Evolutionary conservation across 1,140 invertebrate species (phyloP).

Genomic region (Drosophila littoralis): DNA sequence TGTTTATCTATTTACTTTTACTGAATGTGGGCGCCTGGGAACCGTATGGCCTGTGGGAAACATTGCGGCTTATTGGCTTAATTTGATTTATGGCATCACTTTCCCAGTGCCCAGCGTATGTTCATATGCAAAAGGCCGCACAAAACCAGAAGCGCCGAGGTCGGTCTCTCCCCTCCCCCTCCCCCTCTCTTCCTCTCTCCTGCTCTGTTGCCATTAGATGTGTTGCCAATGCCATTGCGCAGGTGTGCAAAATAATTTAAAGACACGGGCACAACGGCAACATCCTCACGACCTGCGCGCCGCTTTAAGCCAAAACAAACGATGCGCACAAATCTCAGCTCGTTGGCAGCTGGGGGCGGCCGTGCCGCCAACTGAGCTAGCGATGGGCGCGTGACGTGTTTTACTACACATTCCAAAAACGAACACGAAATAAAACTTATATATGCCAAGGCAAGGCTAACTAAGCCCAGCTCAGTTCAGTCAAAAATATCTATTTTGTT

Average conservation of each 20-base stretch:
- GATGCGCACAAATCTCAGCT: constrained; percentile 59
- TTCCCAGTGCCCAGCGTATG: constrained; percentile 39
- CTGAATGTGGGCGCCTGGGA: constrained; percentile 54
- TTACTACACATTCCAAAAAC: too few relatives aligned
- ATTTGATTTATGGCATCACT: constrained; percentile 72
- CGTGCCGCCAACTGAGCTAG: constrained; percentile 1
- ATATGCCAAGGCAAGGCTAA: too few relatives aligned
- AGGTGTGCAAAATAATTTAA: constrained; percentile 82
- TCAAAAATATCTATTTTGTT: too few relatives aligned
- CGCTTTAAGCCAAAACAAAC: constrained; percentile 25
- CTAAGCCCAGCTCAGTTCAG: too few relatives aligned
- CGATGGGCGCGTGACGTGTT: too few relatives aligned
- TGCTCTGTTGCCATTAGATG: constrained; percentile 34
- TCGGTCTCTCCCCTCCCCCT: constrained; percentile 18
- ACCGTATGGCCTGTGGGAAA: constrained; percentile 60
- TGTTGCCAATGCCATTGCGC: constrained; percentile 32
- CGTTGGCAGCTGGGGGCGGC: constrained; percentile 30
- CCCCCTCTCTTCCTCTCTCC: background rate
- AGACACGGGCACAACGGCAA: constrained; percentile 45
- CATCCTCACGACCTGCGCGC: constrained; percentile 53
- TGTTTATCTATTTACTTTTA: constrained; percentile 47
- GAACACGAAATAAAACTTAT: too few relatives aligned
- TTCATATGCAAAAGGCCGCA: constrained; percentile 63
- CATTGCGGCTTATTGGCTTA: constrained; percentile 67
- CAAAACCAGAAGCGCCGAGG: constrained; percentile 66